phyloP scores from a whole-genome alignment of 2,797 vertebrate species.

The Myioborus melanocephalus region DNA sequence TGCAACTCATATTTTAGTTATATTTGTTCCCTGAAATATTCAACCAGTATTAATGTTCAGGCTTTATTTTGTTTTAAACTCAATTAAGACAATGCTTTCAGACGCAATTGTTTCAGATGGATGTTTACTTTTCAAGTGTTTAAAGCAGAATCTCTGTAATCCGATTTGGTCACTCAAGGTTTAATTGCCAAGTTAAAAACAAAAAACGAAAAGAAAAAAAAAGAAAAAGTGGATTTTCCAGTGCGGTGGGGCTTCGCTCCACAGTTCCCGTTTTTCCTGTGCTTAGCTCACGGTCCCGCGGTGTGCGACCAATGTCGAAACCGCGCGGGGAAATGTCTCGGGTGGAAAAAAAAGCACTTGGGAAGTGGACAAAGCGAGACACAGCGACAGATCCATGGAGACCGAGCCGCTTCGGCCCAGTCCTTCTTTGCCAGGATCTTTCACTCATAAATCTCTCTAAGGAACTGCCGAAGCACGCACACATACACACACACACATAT shows the following conservation, averaged over 20 bases:
- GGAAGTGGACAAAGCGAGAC: neutral
- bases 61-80: constrained; percentile 45
- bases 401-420: neutral
- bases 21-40: constrained; percentile 47
- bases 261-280: neutral
- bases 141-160: constrained; percentile 6
- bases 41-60: neutral
- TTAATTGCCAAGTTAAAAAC: neutral
- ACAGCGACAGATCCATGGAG: neutral
- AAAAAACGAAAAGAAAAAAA: neutral
- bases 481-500: rapidly evolving
- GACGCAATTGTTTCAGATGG: neutral
- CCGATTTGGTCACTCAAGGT: neutral
- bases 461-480: neutral
- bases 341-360: too few species aligned
- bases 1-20: constrained; percentile 34
- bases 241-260: neutral
- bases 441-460: neutral
- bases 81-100: constrained; percentile 39
- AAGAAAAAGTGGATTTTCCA: neutral
- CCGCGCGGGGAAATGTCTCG: neutral
- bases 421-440: neutral
- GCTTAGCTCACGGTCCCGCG: neutral
- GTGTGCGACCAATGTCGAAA: neutral
- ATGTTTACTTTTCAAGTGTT: constrained; percentile 28